Evolutionary conservation across 2,888 invertebrate species (phyloP), one percentile per base, ranked within the genome.

Genomic region (Gerosis bhagava): DNA sequence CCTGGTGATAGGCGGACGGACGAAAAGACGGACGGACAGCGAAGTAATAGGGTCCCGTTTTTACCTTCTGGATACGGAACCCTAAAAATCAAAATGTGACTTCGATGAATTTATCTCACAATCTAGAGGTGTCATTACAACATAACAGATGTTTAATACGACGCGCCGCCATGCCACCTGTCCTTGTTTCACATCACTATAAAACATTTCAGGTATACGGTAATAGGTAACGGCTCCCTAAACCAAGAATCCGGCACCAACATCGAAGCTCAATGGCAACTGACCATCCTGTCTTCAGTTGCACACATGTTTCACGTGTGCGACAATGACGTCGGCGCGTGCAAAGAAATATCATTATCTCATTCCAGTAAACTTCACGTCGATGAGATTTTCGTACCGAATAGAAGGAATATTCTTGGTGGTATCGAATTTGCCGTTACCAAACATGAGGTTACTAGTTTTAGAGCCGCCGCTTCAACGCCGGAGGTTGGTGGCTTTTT

Each of bases 341-440:
- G 86, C 56, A 70, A 57, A 0, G 76, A 77, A 24, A 5, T 57
- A 1, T 56, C 65, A 2, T 46, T 86, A 1, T 61, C 63, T 0
- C 46, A 65, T 0, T 59, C 79, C 0, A 49, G 35, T 1, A 88
- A 86, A 50, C 24, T 83, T 15, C 81, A 76, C 28, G 39, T 83
- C 2, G 81, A 82, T 2, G 84, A 86, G 48, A 73, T 87, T 0
- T 88, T 75, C 42, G 54, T 86, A 28, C 87, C 88, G 0, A 88
- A 88, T 32, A 67, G 79, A 42, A 73, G 77, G 16, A 77, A 84
- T 26, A 83, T 87, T n/a, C 54, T 86, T 3, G 83, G 86, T 5
- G 83, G 81, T 0, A 63, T 88, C 1, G 69, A 75, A 19, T 59
- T 88, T 0, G 54, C 67, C 0, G 78, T 84, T 17, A 56, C 57